Percentiles rank a stretch among this genome's conserved stretches.
Conservation (phyloP, 2,888 invertebrate genomes). For the Ochropacha duplaris region DNA sequence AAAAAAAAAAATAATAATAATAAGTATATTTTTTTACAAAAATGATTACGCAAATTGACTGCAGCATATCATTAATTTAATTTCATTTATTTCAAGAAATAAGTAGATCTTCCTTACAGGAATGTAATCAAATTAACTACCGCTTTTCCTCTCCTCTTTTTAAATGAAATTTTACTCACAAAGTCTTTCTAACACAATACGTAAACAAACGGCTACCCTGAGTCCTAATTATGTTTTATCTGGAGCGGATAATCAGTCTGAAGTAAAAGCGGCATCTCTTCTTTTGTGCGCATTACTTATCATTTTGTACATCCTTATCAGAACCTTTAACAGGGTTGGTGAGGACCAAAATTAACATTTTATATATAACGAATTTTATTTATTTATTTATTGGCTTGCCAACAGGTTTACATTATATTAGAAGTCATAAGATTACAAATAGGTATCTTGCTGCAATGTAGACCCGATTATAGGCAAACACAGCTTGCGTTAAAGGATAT, state of each 20-base stretch:
- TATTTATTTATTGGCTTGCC: too few species aligned
- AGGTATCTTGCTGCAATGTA: too few species aligned
- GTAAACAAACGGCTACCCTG: not conserved
- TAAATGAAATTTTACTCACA: not conserved
- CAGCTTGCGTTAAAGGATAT: too few species aligned
- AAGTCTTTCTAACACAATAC: not conserved
- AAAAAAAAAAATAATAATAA: too few species aligned
- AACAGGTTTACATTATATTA: too few species aligned
- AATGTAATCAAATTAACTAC: not conserved
- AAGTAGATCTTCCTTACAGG: not conserved
- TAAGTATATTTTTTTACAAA: not conserved
- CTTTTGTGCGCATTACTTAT: not conserved
- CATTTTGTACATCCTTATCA: not conserved
- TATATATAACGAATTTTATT: too few species aligned
- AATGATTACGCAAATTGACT: not conserved
- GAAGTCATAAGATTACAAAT: too few species aligned
- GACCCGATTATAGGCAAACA: too few species aligned
- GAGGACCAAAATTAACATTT: too few species aligned
- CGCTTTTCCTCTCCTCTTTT: not conserved
- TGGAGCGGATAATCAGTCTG: constrained; percentile 23
- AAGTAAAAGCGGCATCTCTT: not conserved
- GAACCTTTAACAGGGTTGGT: not conserved
- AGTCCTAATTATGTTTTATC: constrained; percentile 30
- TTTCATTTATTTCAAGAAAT: too few species aligned
- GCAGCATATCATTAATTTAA: too few species aligned